Base-by-base conservation (phyloP, 2,113 vertebrate genomes). In the Corythoichthys intestinalis region DNA sequence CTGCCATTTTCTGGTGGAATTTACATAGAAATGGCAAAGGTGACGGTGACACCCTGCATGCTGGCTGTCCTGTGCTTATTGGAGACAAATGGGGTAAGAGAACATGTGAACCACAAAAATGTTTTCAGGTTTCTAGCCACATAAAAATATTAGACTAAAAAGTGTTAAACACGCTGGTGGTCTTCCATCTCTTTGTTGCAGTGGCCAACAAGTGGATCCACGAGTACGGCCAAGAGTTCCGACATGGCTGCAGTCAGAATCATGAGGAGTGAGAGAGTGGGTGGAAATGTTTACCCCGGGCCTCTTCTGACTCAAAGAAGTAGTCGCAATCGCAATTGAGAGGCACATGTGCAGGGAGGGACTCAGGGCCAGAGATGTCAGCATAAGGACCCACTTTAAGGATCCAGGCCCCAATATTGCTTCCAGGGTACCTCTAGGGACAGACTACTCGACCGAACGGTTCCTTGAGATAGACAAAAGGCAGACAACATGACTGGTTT, bases 171-270 rank as follows among this genome's bases (percentile, higher is more conserved):
- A 28, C 20, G 20, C 20, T 28, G 20, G 20, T 28, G 20, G 20
- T 28, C 41, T 41, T 14, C 15, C 12, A 48, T 66, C 14, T 80
- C 17, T 81, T 15, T 76, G 3, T 87, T 89, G 13, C 89, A 98
- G 96, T 97, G 90, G 96, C 95, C 0, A 98, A 97, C 82, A 98
- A 97, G 57, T 98, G 95, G 96, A 94, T 98, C 78, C 96, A 97
- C 0, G 96, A 97, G 63, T 79, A 94, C 0, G 96, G 96, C 28
- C 96, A 98, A 87, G 95, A 98, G 76, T 98, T 97, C 71, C 92
- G 88, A 34, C 88, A 91, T 52, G 94, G 88, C 15, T 98, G 96
- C 78, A 79, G 92, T 60, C 48, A 87, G 2, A 72, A 91, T 61
- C 93, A 93, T 0, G 80, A 80, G 2, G 94, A 95, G 74, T 98